phyloP scores from a whole-genome alignment of 2,113 vertebrate genomes.

The Tenrec ecaudatus region DNA sequence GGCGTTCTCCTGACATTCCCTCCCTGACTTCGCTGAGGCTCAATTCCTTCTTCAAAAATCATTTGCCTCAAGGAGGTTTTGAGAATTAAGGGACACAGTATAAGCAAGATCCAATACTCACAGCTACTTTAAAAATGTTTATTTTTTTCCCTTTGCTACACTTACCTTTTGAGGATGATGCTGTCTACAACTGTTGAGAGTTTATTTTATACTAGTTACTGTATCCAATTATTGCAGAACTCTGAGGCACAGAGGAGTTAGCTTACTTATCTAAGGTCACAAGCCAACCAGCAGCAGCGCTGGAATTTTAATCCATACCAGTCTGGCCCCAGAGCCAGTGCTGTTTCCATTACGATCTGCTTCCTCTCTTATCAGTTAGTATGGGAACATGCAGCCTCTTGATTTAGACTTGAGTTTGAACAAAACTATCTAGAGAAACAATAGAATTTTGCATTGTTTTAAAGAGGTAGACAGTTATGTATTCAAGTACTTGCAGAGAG shows the following conservation, averaged over 20 bases:
- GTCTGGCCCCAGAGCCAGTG: not conserved
- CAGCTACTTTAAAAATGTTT: not conserved
- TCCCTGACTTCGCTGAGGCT: not conserved
- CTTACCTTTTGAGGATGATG: not conserved
- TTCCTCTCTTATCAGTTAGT: not conserved
- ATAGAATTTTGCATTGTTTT: not conserved
- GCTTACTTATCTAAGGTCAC: slow-evolving; percentile 4
- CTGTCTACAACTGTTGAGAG: not conserved
- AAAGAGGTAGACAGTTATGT: not conserved
- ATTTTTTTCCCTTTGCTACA: slow-evolving; percentile 25
- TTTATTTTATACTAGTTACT: not conserved
- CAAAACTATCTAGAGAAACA: not conserved
- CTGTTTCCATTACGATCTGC: not conserved
- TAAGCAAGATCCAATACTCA: not conserved
- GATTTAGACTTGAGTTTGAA: not conserved
- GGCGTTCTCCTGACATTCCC: not conserved
- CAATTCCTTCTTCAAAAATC: not conserved
- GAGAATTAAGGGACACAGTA: not conserved
- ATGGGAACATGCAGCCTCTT: not conserved
- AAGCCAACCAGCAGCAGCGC: not conserved
- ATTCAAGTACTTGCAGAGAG: not conserved
- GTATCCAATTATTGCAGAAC: not conserved
- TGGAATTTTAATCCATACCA: not conserved
- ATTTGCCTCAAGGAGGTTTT: not conserved
- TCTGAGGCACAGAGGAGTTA: not conserved